Base-by-base conservation (phyloP, 2,888 invertebrate species). In the Stenichneumon culpator region DNA sequence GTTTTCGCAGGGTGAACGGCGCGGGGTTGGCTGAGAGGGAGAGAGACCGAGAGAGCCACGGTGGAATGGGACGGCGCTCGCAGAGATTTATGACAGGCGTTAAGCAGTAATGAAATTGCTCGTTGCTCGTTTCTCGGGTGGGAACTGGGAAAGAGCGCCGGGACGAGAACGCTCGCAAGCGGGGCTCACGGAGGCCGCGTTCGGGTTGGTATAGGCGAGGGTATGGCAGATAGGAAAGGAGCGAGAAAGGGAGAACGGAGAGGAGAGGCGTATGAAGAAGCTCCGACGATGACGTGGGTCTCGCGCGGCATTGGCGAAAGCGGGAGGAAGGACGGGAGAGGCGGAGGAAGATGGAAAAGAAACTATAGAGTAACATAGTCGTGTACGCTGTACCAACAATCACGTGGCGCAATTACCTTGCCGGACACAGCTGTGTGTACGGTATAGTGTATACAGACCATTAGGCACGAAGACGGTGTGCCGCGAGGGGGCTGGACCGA, bases 61-160 rank as follows among this genome's bases (percentile, higher is more conserved):
- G 80, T 70, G 84, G 84, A 86, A 87, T 89, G 90, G 91, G 90
- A 90, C 88, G 90, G 90, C 88, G 90, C 89, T 88, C 91, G 91
- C 89, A 92, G 92, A 94, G 94, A 94, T 94, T 94, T 94, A 94
- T 94, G 94, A 94, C 93, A 93, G 94, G 93, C 94, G 94, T 94
- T 94, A 94, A 94, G 94, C 94, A 94, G 94, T 94, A 94, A 94
- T 94, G 94, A 94, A 94, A 94, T 94, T 94, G 94, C 94, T 93
- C 93, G 93, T 93, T 93, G 92, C 93, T 93, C 93, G 93, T 92
- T 93, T 92, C 92, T 91, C 89, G 87, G 89, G 90, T 88, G 90
- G 88, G 90, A 90, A 88, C 89, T 88, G 87, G 88, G 91, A 84
- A 50, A 50, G 86, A 86, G 84, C 82, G 80, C 83, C 83, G 81